Conservation (phyloP, 2,113 vertebrate species). For the Gorsachius goisagi region DNA sequence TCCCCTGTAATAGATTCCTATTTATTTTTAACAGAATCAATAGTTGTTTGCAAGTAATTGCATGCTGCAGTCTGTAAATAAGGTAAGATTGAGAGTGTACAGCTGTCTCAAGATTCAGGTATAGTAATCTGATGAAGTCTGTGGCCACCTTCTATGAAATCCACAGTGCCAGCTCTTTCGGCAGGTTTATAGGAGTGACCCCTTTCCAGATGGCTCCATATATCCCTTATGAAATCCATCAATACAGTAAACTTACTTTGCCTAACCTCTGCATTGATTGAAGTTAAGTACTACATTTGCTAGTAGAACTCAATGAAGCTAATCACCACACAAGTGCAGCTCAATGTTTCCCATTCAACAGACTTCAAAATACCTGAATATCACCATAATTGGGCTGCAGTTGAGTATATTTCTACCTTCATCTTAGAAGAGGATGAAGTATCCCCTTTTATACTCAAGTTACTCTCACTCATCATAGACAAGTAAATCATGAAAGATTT, state of each 20-base stretch:
- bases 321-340: conserved; percentile 66
- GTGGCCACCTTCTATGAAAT: conserved; percentile 34
- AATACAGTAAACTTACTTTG: conserved; percentile 55
- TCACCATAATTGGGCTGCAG: conserved; percentile 60
- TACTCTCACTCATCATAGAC: background rate
- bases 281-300: conserved; percentile 71
- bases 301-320: conserved; percentile 71
- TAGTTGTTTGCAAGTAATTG: conserved; percentile 75
- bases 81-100: conserved; percentile 53
- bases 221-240: conserved; percentile 60
- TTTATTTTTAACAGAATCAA: conserved; percentile 81
- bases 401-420: conserved; percentile 38
- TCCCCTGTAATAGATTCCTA: conserved; percentile 66
- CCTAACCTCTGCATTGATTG: conserved; percentile 63
- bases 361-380: conserved; percentile 67
- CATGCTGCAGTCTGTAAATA: conserved; percentile 62
- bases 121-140: conserved; percentile 51
- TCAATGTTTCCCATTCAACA: conserved; percentile 60
- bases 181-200: background rate
- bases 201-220: conserved; percentile 8
- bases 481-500: conserved; percentile 47
- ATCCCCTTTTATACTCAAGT: background rate
- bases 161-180: conserved; percentile 25
- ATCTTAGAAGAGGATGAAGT: conserved; percentile 22
- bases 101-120: conserved; percentile 16